Evolutionary conservation across 1,140 invertebrate genomes (phyloP).

Genomic region (Penaeus indicus): DNA sequence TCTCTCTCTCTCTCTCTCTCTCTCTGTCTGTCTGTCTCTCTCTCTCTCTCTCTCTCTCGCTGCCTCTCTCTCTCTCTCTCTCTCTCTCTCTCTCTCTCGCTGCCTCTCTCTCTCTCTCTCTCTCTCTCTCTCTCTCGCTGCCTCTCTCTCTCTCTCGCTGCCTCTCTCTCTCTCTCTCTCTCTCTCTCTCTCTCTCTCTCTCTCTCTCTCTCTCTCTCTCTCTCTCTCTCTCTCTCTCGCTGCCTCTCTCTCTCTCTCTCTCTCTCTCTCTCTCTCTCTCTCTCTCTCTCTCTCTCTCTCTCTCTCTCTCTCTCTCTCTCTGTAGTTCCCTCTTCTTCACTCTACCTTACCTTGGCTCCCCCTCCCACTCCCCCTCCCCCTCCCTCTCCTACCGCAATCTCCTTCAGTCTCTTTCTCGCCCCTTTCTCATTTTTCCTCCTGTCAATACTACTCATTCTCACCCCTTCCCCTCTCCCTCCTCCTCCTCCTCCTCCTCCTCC

Average conservation of each 20-base stretch:
- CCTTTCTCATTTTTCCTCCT: neutral
- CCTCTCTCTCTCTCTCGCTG: no score
- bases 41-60: neutral
- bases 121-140: no score
- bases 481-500: no score
- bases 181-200: conserved; percentile 23
- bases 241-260: neutral
- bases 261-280: neutral
- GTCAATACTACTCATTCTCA: neutral
- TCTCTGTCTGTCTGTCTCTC: no score
- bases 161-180: conserved; percentile 9
- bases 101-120: no score
- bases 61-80: no score
- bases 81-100: no score
- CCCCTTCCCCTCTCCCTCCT: no score
- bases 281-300: no score
- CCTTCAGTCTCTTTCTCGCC: neutral
- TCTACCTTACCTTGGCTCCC: neutral
- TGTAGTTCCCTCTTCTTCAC: conserved; percentile 1
- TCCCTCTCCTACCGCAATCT: neutral
- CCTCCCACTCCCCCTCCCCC: conserved; percentile 5
- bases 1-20: no score
- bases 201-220: neutral
- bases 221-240: neutral
- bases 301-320: neutral